phyloP scores from a whole-genome alignment of 2,113 vertebrate genomes.

The Cryptoleucopteryx plumbea region DNA sequence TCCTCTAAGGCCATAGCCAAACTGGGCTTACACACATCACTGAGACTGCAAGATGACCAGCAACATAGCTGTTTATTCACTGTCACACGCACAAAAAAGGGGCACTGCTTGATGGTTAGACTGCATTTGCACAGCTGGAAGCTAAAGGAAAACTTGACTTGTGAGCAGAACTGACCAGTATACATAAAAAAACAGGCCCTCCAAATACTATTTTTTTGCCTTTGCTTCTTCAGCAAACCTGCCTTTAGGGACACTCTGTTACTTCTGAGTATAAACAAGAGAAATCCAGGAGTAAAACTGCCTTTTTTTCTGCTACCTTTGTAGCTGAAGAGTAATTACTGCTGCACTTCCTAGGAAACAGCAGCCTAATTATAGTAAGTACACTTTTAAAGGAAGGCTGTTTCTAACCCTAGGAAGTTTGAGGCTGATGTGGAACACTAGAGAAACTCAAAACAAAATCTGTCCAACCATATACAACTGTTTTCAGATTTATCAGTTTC shows the following conservation, averaged over 20 bases:
- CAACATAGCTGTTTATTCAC: neutral
- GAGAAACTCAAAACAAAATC: neutral
- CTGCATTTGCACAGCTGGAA: neutral
- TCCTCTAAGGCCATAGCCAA: neutral
- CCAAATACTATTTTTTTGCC: neutral
- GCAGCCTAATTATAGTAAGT: neutral
- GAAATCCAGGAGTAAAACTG: neutral
- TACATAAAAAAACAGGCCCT: neutral
- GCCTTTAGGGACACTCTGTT: neutral
- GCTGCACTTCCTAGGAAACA: constrained; percentile 24
- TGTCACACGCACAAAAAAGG: neutral
- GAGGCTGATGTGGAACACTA: neutral
- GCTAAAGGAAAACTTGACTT: neutral
- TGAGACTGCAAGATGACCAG: neutral
- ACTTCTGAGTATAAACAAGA: neutral
- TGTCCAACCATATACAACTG: neutral
- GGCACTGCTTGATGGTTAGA: neutral
- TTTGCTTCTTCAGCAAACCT: neutral
- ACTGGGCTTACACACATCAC: neutral
- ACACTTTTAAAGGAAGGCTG: neutral
- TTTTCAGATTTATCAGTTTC: neutral
- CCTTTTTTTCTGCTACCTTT: neutral
- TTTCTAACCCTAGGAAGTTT: neutral
- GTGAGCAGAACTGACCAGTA: neutral
- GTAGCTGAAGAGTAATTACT: constrained; percentile 5